Base-by-base conservation (phyloP, 2,888 invertebrate species). In the Arrhopalites spinosus region DNA sequence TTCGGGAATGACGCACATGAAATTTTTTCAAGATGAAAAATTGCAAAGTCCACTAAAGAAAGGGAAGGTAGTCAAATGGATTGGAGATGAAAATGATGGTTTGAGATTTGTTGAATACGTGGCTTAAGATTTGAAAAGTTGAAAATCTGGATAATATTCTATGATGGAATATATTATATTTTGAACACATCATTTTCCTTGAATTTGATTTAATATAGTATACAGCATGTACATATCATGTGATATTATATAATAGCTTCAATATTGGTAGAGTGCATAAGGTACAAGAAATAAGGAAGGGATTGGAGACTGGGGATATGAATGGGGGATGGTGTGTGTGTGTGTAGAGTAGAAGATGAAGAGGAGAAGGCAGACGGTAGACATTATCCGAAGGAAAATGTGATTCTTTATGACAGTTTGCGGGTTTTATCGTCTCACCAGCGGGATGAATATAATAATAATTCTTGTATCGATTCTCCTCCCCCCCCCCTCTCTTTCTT, bases 391-490 rank as follows among this genome's bases (percentile, higher is more conserved):
- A 71, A 66, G 71, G 75, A 72, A 72, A 75, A 75, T 75, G 75
- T 66, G 75, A 75, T 72, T 72, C 72, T 73, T 76, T 76, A 76
- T 73, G 73, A 72, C 73, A 68, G 72, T 73, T 75, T 71, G 76
- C 56, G 73, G 76, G 71, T 68, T 76, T 76, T 76, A 76, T 73
- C 76, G 50, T 73, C 72, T 43, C 29, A 63, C 36, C 61, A 61
- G 30, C 50, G 63, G 73, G 72, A 76, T 76, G 76, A 76, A 76
- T 76, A 72, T 76, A 73, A 73, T 76, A 36, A 76, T 76, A 76
- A 76, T 73, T 72, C 63, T 53, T 76, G 73, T 73, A 76, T 76
- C 73, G 76, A 76, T 76, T 76, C 67, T 63, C 20, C 64, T 64
- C 50, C 53, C 15, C 20, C 20, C 23, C n/a, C 36, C 45, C n/a